Base-by-base conservation (phyloP, 2,113 vertebrate genomes). In the Thinocorus orbignyianus region DNA sequence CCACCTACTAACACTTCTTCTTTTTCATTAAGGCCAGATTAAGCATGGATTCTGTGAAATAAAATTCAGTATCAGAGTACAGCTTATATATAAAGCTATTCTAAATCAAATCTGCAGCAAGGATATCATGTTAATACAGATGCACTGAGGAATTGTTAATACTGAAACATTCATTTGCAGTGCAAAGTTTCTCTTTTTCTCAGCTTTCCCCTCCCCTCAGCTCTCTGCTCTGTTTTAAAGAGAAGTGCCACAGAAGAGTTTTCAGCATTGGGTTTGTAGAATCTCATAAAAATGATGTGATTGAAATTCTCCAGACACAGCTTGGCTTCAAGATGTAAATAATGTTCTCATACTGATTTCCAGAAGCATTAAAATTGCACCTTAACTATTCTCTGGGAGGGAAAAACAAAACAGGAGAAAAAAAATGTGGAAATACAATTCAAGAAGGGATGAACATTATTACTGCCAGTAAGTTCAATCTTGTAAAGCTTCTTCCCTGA, bases 241-340 rank as follows among this genome's bases (percentile, higher is more conserved):
- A 70, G 82, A 86, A 88, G 22, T 86, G 58, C 46, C 87, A 82
- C 39, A 71, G 61, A 77, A 95, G 71, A 88, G 26, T 90, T 92
- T 74, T 89, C 78, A 86, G 39, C 61, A 82, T 93, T 93, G 0
- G 0, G 74, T 80, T 93, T 95, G 86, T 76, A 86, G 61, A 90
- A 90, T 79, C 92, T 91, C 91, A 84, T 96, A 94, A 96, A 97
- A 96, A 39, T 0, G 1, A 95, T 9, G 9, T 80, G 73, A 92
- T 66, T 95, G 92, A 95, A 96, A 96, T 96, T 95, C 91, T 97
- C 94, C 92, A 95, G 88, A 84, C 52, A 66, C 25, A 79, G 54
- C 24, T 84, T 96, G 93, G 49, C 31, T 91, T 93, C 57, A 81
- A 77, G 58, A 96, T 91, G 58, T 95, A 97, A 96, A 97, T 95